Base-by-base conservation (phyloP, 2,888 invertebrate species). In the Suillia variegata region DNA sequence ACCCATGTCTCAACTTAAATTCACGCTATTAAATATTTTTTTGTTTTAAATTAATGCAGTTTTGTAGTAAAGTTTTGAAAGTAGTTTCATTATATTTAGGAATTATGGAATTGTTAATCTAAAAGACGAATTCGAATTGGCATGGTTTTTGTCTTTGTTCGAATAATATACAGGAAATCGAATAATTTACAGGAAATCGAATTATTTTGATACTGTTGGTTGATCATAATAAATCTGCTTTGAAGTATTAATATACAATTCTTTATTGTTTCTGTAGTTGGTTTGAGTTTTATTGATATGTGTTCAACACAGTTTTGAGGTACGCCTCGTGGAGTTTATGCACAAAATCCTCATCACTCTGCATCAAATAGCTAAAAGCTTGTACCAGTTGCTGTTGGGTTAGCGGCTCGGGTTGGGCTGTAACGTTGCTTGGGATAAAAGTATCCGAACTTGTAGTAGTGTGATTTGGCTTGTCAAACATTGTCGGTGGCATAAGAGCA, bases 251-350 rank as follows among this genome's bases (percentile, higher is more conserved):
- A 31, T 8, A 31, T 12, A 31, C 5, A 31, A 8, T 31, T 31
- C 12, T 31, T 8, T 31, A 8, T 31, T 12, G 12, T 12, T 31
- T 31, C 6, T 31, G 6, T 31, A 12, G 31, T 31, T 31, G 5
- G 5, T 31, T 31, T 12, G 12, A 8, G 31, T 31, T 38, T n/a
- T 38, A 38, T n/a, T 38, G 38, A 38, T 12, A 38, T 38, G n/a
- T 13, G 3, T n/a, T n/a, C n/a, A 38, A 8, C n/a, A 92, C 90
- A 31, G 92, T 92, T 83, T 93, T 92, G 17, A 95, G 89, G 79
- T 96, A 96, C 56, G 94, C 96, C 83, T 96, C 94, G 78, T 96
- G 95, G 64, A 96, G 84, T 81, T 92, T 94, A 76, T 89, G 90
- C 33, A 94, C 88, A 83, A 96, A 96, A 68, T 92, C 92, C 31